Evolutionary conservation across 1,140 invertebrate species (phyloP), one percentile per base, ranked within the genome.

Genomic region (Musca vetustissima): DNA sequence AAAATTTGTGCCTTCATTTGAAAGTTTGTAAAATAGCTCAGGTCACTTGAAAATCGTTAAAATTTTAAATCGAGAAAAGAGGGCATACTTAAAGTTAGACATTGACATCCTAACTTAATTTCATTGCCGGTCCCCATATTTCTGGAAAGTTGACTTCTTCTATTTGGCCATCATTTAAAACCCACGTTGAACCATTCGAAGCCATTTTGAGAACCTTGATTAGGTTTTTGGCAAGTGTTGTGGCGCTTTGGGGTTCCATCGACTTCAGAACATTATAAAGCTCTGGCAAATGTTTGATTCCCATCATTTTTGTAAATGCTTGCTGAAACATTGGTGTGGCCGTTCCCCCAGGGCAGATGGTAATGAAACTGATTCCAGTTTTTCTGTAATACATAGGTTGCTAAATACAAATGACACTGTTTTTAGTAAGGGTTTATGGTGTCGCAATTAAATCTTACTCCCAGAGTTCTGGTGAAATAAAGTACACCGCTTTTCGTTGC

Each of bases 401-500:
- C 77, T 81, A 17, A 7, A 32, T n/a, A 47, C 14, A 13, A 47
- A 67, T 25, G 36, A 19, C 32, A 25, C 50, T 50, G 47, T 28
- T 4, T n/a, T n/a, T n/a, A n/a, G n/a, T n/a, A n/a, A n/a, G n/a
- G n/a, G n/a, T n/a, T n/a, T n/a, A n/a, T n/a, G n/a, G 21, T 11
- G 32, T 14, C 8, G 17, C 43, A 9, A 24, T 13, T 17, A 17
- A 7, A 25, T 53, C 49, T 67, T 64, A 70, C 69, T 25, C 25
- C 69, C 53, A 76, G 70, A 43, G 76, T 75, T 55, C 77, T 72
- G 7, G 82, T 84, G 57, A 81, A 82, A 9, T 78, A 81, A 48
- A 83, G 69, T 2, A 85, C 76, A 19, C 76, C 82, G 70, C 82
- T 77, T 69, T 85, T 86, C 4, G 81, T 78, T 7, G 76, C 83